Base-by-base conservation (phyloP, 2,797 vertebrate species). In the Aphelocoma californica region DNA sequence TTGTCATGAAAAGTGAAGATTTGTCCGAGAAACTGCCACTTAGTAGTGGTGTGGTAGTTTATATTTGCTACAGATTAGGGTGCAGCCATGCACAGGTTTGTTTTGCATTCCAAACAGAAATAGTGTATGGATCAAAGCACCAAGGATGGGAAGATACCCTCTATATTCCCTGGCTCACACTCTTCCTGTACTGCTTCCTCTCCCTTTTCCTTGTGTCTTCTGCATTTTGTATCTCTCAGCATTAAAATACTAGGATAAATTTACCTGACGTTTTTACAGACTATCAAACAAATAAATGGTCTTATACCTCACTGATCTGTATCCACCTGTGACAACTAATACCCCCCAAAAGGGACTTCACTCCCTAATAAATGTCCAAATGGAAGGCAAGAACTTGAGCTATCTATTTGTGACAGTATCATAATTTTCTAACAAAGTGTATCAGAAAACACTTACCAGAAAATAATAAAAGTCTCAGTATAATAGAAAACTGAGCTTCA, bases 251-350 rank as follows among this genome's bases (percentile, higher is more conserved):
- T 26, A 50, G 34, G 56, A 73, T 81, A 92, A 90, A 93, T 71
- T 67, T 86, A 69, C 57, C 45, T 85, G 92, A 78, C 0, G 0
- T 54, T 95, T 92, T 94, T 90, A 88, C 50, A 57, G 83, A 65
- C 94, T 84, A 90, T 95, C 64, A 84, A 70, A 86, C 32, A 94
- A 90, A 91, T 62, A 95, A 88, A 96, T 77, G 86, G 42, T 44
- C 53, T 81, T 90, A 77, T 24, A 92, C 14, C 38, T 95, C 83
- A 92, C 78, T 92, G 83, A 78, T 88, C 83, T 88, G 71, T 92
- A 96, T 54, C 71, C 36, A 89, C 56, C 56, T 92, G 48, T 80
- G 88, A 89, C 64, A 91, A 94, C 57, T 94, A 92, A 95, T 87
- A 62, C 18, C 38, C 70, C 90, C 70, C 44, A 42, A 80, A 88